Percentiles rank a stretch among this genome's conserved stretches.
Conservation (phyloP, 1,140 invertebrate genomes). For the Drosophila sp. region DNA sequence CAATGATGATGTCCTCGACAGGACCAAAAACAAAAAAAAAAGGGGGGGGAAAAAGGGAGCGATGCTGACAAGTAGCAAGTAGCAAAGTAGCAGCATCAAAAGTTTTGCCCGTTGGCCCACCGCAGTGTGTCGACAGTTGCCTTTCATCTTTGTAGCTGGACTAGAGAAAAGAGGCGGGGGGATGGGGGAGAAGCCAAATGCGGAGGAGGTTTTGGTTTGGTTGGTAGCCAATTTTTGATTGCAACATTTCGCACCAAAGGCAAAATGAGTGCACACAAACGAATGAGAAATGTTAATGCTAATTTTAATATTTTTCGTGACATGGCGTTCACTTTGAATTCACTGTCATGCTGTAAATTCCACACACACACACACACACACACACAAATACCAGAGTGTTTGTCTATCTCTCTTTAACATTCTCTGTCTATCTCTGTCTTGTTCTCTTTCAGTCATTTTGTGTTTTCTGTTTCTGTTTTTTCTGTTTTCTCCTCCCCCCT, state of each 20-base stretch:
- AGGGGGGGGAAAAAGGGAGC: slow-evolving; percentile 44
- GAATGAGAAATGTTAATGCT: slow-evolving; percentile 71
- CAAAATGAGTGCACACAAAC: slow-evolving; percentile 56
- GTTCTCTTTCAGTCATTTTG: not conserved
- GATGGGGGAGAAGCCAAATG: not conserved
- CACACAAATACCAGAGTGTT: too few relatives aligned
- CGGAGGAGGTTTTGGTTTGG: slow-evolving; percentile 5
- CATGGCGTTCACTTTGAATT: slow-evolving; percentile 74
- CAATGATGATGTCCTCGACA: slow-evolving; percentile 31
- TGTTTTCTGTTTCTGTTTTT: slow-evolving; percentile 14
- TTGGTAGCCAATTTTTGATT: slow-evolving; percentile 74
- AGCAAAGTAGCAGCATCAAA: slow-evolving; percentile 72
- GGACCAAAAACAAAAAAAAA: slow-evolving; percentile 41
- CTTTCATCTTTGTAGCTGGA: slow-evolving; percentile 40
- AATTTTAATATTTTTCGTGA: slow-evolving; percentile 82
- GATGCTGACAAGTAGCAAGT: slow-evolving; percentile 56
- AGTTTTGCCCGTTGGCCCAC: slow-evolving; percentile 50
- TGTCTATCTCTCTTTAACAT: slow-evolving; percentile 6
- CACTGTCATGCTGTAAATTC: slow-evolving; percentile 60
- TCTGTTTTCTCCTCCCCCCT: slow-evolving; percentile 2
- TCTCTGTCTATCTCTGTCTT: not conserved
- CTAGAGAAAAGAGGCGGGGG: not conserved
- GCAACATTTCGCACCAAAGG: slow-evolving; percentile 77
- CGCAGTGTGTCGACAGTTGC: slow-evolving; percentile 15
- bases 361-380: slow-evolving; percentile 24